phyloP scores from a whole-genome alignment of 2,888 invertebrate genomes.

The Scrobipalpa atriplicella region DNA sequence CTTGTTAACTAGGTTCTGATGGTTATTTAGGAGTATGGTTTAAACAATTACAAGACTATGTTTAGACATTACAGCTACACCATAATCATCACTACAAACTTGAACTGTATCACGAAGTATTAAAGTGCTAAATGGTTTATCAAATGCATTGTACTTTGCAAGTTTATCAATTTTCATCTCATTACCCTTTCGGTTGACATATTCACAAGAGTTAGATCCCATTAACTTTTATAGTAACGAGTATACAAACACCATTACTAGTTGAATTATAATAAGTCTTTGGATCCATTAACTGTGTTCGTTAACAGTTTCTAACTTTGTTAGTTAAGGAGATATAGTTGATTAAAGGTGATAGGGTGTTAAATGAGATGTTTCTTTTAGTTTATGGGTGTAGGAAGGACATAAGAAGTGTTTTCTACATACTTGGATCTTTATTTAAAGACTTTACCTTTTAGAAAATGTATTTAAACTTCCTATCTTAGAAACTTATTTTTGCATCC shows the following conservation, averaged over 20 bases:
- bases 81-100: neutral
- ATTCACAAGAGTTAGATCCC: neutral
- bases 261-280: neutral
- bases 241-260: neutral
- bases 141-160: neutral
- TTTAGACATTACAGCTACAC: neutral
- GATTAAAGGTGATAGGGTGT: neutral
- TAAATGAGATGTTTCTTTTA: neutral
- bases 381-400: too few relatives aligned
- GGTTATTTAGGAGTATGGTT: neutral
- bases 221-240: conserved; percentile 14
- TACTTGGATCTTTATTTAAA: too few relatives aligned
- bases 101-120: neutral
- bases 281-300: neutral
- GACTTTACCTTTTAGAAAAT: too few relatives aligned
- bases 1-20: neutral
- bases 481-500: too few relatives aligned
- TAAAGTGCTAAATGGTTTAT: neutral
- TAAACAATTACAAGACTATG: conserved; percentile 5
- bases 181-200: conserved; percentile 3
- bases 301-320: neutral
- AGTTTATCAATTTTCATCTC: conserved; percentile 7
- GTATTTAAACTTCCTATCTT: too few relatives aligned
- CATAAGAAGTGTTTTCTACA: too few relatives aligned
- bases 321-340: neutral